Evolutionary conservation across 2,797 vertebrate species (phyloP).

Genomic region (Novumbra hubbsi): DNA sequence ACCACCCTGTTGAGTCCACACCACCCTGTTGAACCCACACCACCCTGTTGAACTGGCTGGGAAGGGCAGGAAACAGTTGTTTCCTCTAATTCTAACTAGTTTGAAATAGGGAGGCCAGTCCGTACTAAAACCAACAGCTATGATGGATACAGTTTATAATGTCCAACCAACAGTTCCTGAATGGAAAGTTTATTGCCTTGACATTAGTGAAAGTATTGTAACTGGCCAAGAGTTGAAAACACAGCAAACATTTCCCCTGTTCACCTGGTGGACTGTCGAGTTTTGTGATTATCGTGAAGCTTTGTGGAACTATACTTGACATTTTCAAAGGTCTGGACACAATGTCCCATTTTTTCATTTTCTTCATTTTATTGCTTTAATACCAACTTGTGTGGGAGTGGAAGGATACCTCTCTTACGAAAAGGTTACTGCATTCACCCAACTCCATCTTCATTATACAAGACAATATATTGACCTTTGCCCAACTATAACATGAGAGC

Average conservation of each 20-base stretch:
- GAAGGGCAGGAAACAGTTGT: slow-evolving; percentile 65
- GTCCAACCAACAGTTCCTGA: slow-evolving; percentile 31
- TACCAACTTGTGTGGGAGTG: not conserved
- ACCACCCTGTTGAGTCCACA: too few relatives aligned
- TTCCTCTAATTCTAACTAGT: slow-evolving; percentile 57
- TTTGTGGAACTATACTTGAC: not conserved
- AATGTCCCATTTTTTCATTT: not conserved
- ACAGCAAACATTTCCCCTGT: not conserved
- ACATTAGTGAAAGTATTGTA: not conserved
- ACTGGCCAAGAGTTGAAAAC: too few relatives aligned
- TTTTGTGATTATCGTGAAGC: not conserved
- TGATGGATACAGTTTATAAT: slow-evolving; percentile 36
- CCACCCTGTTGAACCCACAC: too few relatives aligned
- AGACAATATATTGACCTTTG: too few relatives aligned
- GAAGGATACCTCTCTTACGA: not conserved
- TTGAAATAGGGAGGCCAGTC: slow-evolving; percentile 34
- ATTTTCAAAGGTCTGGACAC: not conserved
- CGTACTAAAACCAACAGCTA: slow-evolving; percentile 41
- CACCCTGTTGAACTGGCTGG: slow-evolving; percentile 10
- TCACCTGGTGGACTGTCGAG: not conserved
- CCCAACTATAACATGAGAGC: too few relatives aligned
- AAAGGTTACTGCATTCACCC: slow-evolving; percentile 8
- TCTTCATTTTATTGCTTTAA: not conserved
- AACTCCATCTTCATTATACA: not conserved
- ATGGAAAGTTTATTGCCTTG: slow-evolving; percentile 42